Evolutionary conservation across 2,888 invertebrate species (phyloP).

Genomic region (Lepidocyrtoides sp.): DNA sequence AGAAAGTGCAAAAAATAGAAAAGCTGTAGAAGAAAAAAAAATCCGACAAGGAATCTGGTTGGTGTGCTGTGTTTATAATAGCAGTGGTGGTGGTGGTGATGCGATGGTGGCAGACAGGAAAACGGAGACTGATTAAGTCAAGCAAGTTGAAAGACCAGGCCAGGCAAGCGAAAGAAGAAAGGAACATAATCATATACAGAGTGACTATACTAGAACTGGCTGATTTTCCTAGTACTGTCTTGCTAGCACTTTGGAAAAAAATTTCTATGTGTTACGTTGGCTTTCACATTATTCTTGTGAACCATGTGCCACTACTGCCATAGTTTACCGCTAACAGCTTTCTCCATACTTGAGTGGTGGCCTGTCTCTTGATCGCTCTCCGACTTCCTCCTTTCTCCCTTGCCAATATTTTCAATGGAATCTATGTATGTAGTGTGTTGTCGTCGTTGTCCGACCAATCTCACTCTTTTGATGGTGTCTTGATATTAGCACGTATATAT

Average conservation of each 20-base stretch:
- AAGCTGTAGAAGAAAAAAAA: neutral
- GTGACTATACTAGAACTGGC: neutral
- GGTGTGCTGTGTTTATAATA: neutral
- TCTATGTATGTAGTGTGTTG: constrained; percentile 39
- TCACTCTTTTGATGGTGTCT: constrained; percentile 36
- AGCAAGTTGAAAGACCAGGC: constrained; percentile 75
- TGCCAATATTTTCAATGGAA: constrained; percentile 49
- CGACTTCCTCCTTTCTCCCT: constrained; percentile 41
- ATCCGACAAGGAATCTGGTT: neutral
- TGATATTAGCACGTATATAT: constrained; percentile 1
- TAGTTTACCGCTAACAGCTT: constrained; percentile 68
- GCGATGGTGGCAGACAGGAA: constrained; percentile 36
- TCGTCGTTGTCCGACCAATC: constrained; percentile 31
- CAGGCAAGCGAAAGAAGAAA: constrained; percentile 36
- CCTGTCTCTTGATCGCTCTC: constrained; percentile 46
- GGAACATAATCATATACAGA: constrained; percentile 1
- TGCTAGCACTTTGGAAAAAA: neutral
- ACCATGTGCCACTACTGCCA: constrained; percentile 61
- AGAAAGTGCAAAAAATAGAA: constrained; percentile 38
- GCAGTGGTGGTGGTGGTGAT: neutral
- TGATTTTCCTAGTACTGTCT: neutral
- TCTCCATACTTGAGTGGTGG: constrained; percentile 47
- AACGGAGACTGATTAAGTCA: constrained; percentile 75
- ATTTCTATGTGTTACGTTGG: constrained; percentile 56
- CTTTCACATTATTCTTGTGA: constrained; percentile 64